A percentile compares a stretch with the other conserved stretches of the same genome.
Conservation (phyloP, 2,797 vertebrate genomes). For the Diplodus sargus region DNA sequence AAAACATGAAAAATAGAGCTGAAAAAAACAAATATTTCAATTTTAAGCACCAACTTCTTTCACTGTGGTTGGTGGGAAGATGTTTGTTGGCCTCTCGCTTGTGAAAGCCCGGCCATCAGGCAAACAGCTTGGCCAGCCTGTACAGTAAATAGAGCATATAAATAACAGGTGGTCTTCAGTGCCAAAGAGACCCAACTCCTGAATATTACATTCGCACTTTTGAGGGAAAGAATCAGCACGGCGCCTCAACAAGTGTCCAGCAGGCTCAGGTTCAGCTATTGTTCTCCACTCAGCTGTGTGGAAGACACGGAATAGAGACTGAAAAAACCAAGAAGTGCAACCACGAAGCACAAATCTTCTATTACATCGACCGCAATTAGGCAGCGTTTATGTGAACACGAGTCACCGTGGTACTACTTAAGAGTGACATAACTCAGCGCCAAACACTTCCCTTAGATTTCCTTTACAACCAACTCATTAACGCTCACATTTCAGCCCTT, state of each 20-base stretch:
- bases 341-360: not conserved
- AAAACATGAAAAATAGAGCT: not conserved
- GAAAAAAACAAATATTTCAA: not conserved
- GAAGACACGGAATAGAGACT: not conserved
- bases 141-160: slow-evolving; percentile 40
- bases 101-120: slow-evolving; percentile 51
- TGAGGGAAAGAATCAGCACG: slow-evolving; percentile 36
- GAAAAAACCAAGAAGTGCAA: slow-evolving; percentile 3
- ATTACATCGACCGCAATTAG: not conserved
- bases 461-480: not conserved
- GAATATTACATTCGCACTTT: slow-evolving; percentile 70
- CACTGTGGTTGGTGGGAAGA: not conserved
- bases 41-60: not conserved
- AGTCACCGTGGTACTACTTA: not conserved
- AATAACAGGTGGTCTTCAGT: slow-evolving; percentile 72
- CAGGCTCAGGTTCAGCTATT: slow-evolving; percentile 50
- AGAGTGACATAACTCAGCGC: not conserved
- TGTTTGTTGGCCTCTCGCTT: slow-evolving; percentile 35
- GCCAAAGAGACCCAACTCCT: slow-evolving; percentile 52
- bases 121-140: slow-evolving; percentile 57
- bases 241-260: slow-evolving; percentile 40
- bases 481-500: not conserved
- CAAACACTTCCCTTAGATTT: not conserved
- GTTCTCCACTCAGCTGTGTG: slow-evolving; percentile 35
- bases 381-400: not conserved